A percentile compares a stretch with the other conserved stretches of the same genome.
These are phyloP conservation scores for Melanophora roralis DNA, from an alignment of 2,888 invertebrate genomes.

Conservation along the genomic window DNA sequence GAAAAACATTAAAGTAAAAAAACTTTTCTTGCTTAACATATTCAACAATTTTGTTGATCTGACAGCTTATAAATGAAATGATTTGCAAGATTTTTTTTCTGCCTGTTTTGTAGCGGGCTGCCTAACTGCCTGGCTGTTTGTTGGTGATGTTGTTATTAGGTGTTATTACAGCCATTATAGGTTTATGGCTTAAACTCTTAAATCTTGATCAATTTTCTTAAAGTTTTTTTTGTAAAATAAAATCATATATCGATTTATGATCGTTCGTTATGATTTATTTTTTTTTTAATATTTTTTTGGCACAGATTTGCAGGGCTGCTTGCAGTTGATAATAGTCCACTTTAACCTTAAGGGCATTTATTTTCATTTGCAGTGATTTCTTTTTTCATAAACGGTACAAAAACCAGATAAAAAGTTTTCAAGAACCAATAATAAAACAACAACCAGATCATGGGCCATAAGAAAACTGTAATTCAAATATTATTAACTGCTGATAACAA, in stretches of 20 bases:
- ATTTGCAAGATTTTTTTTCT: constrained; percentile 63
- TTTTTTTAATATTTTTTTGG: background rate
- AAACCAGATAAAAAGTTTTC: constrained; percentile 29
- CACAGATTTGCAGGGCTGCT: constrained; percentile 1
- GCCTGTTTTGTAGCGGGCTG: background rate
- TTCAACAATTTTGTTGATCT: constrained; percentile 77
- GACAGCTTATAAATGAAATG: constrained; percentile 76
- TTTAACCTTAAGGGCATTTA: constrained; percentile 58
- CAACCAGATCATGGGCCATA: background rate
- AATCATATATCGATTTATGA: constrained; percentile 56
- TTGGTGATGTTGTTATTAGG: constrained; percentile 72
- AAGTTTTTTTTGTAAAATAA: background rate
- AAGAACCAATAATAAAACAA: background rate
- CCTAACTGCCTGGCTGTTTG: constrained; percentile 21
- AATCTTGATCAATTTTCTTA: constrained; percentile 48
- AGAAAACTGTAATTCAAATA: constrained; percentile 58
- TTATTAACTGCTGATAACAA: constrained; percentile 62
- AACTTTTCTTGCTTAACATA: constrained; percentile 59
- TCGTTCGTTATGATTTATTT: constrained; percentile 16
- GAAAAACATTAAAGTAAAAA: background rate
- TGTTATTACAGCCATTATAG: constrained; percentile 69
- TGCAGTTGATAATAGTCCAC: constrained; percentile 57
- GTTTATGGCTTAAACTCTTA: constrained; percentile 66
- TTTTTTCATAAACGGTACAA: constrained; percentile 20
- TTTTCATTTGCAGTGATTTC: constrained; percentile 49